A percentile compares a stretch with the other conserved stretches of the same genome.
phyloP scores from a whole-genome alignment of 2,888 invertebrate genomes.

The Callimorpha dominula region DNA sequence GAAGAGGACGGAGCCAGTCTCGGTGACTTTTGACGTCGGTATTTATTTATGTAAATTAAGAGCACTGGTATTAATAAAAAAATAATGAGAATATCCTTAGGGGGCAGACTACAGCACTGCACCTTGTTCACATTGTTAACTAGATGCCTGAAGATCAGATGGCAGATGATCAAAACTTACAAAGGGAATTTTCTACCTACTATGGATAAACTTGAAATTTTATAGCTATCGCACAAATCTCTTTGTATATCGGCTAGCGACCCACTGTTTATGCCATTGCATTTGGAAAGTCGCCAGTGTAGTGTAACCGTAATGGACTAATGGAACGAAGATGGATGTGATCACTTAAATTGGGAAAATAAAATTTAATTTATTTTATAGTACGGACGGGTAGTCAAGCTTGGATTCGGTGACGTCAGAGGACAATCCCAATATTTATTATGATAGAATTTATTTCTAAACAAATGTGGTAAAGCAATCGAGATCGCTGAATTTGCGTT shows the following conservation, averaged over 20 bases:
- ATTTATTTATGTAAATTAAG: not conserved
- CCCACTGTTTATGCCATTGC: conserved; percentile 40
- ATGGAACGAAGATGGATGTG: conserved; percentile 50
- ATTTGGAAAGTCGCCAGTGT: conserved; percentile 67
- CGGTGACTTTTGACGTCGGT: not conserved
- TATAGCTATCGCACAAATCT: conserved; percentile 32
- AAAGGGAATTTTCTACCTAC: not conserved
- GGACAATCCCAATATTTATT: not conserved
- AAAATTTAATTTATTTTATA: conserved; percentile 24
- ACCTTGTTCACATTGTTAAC: not conserved
- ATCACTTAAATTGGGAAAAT: conserved; percentile 48
- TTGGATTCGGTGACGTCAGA: not conserved
- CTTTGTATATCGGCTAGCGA: conserved; percentile 31
- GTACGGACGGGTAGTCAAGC: not conserved
- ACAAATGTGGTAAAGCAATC: too few species aligned
- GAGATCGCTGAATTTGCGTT: too few species aligned
- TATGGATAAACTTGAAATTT: not conserved
- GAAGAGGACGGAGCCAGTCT: not conserved
- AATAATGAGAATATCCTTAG: conserved; percentile 3
- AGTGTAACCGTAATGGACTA: conserved; percentile 62
- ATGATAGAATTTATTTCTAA: not conserved
- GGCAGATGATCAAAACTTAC: not conserved
- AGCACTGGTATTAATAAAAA: not conserved
- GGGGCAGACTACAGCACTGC: not conserved
- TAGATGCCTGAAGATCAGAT: not conserved